phyloP scores from a whole-genome alignment of 2,888 invertebrate genomes.

The Brachycybe producta region DNA sequence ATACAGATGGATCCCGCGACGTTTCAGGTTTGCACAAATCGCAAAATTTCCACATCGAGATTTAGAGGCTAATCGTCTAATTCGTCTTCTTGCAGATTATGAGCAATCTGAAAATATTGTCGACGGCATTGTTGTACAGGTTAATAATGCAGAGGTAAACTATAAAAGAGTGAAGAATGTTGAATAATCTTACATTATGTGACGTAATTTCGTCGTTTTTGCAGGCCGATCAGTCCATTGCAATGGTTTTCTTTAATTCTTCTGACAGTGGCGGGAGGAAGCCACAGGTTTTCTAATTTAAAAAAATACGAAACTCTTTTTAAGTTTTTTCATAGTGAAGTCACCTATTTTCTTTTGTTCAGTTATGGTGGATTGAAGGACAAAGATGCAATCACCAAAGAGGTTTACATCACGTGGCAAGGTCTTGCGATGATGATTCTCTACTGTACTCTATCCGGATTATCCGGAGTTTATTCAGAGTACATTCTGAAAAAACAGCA shows the following conservation, averaged over 20 bases:
- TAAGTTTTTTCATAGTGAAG: not conserved
- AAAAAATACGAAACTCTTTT: not conserved
- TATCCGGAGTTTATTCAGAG: slow-evolving; percentile 17
- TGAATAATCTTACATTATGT: not conserved
- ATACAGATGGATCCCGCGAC: slow-evolving; percentile 18
- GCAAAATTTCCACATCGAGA: not conserved
- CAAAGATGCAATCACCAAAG: slow-evolving; percentile 2
- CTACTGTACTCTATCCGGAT: slow-evolving; percentile 13
- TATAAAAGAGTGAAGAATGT: no score
- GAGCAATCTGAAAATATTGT: slow-evolving; percentile 14
- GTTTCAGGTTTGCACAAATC: slow-evolving; percentile 12
- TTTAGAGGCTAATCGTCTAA: not conserved
- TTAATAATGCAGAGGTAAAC: slow-evolving; percentile 15
- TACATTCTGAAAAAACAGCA: slow-evolving; percentile 14
- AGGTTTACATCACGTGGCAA: slow-evolving; percentile 15
- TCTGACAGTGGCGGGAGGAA: slow-evolving; percentile 12
- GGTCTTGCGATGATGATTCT: slow-evolving; percentile 14
- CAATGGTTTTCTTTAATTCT: slow-evolving; percentile 15
- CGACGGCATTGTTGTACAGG: slow-evolving; percentile 14
- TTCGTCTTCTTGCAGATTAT: slow-evolving; percentile 8
- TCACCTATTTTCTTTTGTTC: not conserved
- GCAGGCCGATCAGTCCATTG: slow-evolving; percentile 9
- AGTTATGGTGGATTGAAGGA: slow-evolving; percentile 15
- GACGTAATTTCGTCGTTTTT: not conserved
- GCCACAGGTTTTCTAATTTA: no score